Evolutionary conservation across 2,888 invertebrate genomes (phyloP), one percentile per base, ranked within the genome.

Genomic region (Metellina segmentata): DNA sequence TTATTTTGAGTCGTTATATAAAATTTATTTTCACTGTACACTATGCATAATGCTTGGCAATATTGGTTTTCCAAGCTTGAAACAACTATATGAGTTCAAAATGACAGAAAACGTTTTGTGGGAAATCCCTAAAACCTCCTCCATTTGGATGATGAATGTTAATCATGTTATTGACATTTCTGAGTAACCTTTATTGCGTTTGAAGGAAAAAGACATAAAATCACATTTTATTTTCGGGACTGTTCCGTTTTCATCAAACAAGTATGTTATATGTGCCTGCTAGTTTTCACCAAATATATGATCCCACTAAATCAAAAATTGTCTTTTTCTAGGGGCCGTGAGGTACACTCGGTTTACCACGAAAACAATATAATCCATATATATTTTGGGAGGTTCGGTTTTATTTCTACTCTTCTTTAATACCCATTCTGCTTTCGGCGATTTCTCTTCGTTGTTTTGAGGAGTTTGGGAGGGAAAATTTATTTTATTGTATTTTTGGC

Each of bases 401-500:
- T 74, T 61, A 85, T 61, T 71, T 82, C 72, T 70, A 11, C 70
- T 70, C 19, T 85, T 85, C 61, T 77, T 77, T 82, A 49, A 71
- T 82, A 51, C 51, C 82, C 82, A 82, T 82, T 75, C 75, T 48
- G 72, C 85, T 20, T 34, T 34, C 74, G 75, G 85, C 74, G 13
- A 85, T 85, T 75, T 61, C 53, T 53, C 78, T 78, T 78, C 52
- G 51, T 74, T 51, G 85, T 85, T 85, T 53, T 74, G 48, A 53
- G 53, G n/a, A 34, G 34, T 34, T 34, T 51, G 71, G 16, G 51
- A 11, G 71, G 71, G 75, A 34, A 53, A 85, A 78, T 78, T 78
- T 85, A 85, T 85, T 85, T 85, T 85, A 85, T 85, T 85, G 85
- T 75, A 75, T 85, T 85, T 85, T 52, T 61, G 85, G 85, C 85